These are phyloP conservation scores for Frankliniella intonsa DNA, from an alignment of 2,888 invertebrate species.

Conservation along the genomic window DNA sequence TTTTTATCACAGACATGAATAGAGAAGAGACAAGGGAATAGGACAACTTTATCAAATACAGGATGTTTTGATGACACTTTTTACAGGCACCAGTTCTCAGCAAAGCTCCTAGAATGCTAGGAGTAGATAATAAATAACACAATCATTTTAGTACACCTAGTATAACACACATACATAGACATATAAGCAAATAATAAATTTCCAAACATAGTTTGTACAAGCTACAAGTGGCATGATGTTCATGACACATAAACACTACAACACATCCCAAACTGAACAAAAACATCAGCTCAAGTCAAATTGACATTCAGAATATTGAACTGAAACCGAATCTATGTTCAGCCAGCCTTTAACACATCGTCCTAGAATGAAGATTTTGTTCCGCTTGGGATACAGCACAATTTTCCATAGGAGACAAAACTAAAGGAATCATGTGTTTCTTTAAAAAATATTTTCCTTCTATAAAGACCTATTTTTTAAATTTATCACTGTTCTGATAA, in stretches of 20 bases:
- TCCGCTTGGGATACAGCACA: too few species aligned
- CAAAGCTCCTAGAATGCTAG: constrained; percentile 2
- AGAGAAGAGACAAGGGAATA: neutral
- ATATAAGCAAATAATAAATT: too few species aligned
- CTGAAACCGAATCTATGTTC: too few species aligned
- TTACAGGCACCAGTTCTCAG: constrained; percentile 16
- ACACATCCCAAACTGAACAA: neutral
- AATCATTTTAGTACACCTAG: neutral
- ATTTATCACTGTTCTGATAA: too few species aligned
- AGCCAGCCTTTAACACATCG: too few species aligned
- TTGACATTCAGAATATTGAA: too few species aligned
- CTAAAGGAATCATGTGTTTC: neutral
- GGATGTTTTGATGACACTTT: constrained; percentile 9
- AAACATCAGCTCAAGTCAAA: too few species aligned
- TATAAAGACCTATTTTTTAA: neutral
- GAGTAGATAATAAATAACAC: neutral
- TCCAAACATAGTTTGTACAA: too few species aligned
- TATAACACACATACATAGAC: too few species aligned
- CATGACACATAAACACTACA: neutral
- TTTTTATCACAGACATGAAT: constrained; percentile 13
- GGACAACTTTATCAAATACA: neutral
- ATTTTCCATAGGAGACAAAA: too few species aligned
- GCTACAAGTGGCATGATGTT: too few species aligned
- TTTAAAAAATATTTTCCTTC: neutral
- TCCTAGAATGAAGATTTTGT: too few species aligned